Percentiles rank a stretch among this genome's conserved stretches.
Conservation (phyloP, 2,113 vertebrate species). For the Reinhardtius hippoglossoides region DNA sequence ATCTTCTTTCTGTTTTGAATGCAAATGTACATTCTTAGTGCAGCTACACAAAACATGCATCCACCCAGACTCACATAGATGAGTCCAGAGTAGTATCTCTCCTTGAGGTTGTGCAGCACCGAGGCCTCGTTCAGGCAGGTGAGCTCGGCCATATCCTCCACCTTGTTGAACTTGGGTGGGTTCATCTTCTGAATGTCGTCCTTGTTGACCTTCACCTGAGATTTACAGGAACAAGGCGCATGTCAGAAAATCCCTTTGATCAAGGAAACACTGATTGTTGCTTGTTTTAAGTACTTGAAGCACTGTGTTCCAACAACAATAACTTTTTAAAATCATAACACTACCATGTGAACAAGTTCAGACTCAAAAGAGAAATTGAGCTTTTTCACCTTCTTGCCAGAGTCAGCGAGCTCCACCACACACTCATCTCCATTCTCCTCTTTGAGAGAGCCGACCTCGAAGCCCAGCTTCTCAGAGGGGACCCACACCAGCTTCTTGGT, state of each 20-base stretch:
- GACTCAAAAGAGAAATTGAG: background rate
- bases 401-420: constrained; percentile 83
- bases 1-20: background rate
- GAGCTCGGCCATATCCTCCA: constrained; percentile 88
- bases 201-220: constrained; percentile 80
- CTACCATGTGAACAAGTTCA: background rate
- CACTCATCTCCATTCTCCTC: constrained; percentile 84
- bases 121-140: constrained; percentile 87
- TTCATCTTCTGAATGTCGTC: constrained; percentile 88
- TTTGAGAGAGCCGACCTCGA: constrained; percentile 81
- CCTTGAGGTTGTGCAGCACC: constrained; percentile 86
- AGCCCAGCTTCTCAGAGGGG: constrained; percentile 84
- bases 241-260: background rate
- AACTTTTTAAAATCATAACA: background rate
- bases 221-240: constrained; percentile 2
- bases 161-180: constrained; percentile 85
- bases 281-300: background rate
- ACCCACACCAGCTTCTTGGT: constrained; percentile 86
- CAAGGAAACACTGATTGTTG: background rate
- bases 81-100: constrained; percentile 86
- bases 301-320: no score
- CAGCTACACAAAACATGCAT: background rate
- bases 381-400: constrained; percentile 76
- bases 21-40: background rate
- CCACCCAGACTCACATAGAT: constrained; percentile 80